Base-by-base conservation (phyloP, 2,797 vertebrate genomes). In the Linurgus olivaceus region DNA sequence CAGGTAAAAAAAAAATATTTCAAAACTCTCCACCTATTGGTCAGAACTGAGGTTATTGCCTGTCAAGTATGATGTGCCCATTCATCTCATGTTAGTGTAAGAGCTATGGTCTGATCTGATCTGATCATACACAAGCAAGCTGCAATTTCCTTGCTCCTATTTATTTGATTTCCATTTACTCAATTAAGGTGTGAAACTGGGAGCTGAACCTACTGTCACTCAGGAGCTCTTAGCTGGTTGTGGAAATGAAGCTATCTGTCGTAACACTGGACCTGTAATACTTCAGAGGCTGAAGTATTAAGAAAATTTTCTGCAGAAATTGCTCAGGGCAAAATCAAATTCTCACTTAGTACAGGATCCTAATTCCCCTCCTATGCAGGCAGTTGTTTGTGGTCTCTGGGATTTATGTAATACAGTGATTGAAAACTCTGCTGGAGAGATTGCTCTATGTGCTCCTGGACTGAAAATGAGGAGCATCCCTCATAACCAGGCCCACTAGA, bases 261-360 rank as follows among this genome's bases (percentile, higher is more conserved):
- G 5, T 37, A 67, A 65, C 10, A 7, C 65, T 70, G 4, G 19
- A 62, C 28, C 54, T 77, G 28, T 16, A 70, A 63, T 47, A 45
- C n/a, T 94, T 91, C 65, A 75, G 50, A 31, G 35, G 31, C 82
- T 80, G 72, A 91, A 93, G 57, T 11, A 44, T 42, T 63, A 44
- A 75, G 65, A 87, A 59, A 45, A 61, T 71, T 61, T 91, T 71
- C 68, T 58, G 38, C 71, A 77, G 85, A 91, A 90, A 78, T 83
- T 68, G 70, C 57, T 91, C 31, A 54, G 47, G 47, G 95, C 38
- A 83, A 88, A 95, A 93, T 82, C 82, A 88, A 88, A 83, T 80
- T 93, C 79, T 87, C 65, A 73, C 59, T 93, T 94, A 54, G 72
- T 71, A 51, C 38, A 51, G 58, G 66, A 77, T 77, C 62, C 74